A percentile compares a stretch with the other conserved stretches of the same genome.
Evolutionary conservation across 2,797 vertebrate genomes (phyloP).

Genomic region (Lithobates sylvaticus): DNA sequence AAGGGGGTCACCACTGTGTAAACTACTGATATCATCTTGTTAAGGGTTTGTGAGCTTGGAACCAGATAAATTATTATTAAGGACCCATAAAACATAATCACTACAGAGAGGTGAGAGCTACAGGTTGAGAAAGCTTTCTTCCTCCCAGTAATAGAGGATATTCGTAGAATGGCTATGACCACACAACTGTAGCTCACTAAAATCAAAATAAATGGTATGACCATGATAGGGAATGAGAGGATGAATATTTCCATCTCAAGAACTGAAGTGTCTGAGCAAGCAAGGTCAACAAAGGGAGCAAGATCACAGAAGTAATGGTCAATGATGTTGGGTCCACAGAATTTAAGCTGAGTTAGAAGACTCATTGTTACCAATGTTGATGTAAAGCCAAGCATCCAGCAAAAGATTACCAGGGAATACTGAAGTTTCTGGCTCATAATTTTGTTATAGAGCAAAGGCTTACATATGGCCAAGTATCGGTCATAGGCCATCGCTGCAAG

Average conservation of each 20-base stretch:
- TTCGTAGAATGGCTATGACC: neutral
- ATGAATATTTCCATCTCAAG: neutral
- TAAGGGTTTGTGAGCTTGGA: constrained; percentile 12
- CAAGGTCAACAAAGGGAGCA: constrained; percentile 18
- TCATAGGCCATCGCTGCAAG: constrained; percentile 35
- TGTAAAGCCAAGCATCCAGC: neutral
- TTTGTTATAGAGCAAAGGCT: constrained; percentile 8
- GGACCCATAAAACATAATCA: neutral
- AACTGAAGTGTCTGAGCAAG: constrained; percentile 30
- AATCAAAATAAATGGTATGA: constrained; percentile 14
- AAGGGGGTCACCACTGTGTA: constrained; percentile 61
- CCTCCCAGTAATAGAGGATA: constrained; percentile 39
- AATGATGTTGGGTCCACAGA: constrained; percentile 12
- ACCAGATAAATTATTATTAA: neutral
- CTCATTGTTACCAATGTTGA: neutral
- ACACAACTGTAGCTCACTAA: constrained; percentile 13
- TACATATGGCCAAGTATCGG: constrained; percentile 44
- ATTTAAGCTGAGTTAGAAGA: neutral
- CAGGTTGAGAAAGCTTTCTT: constrained; percentile 64
- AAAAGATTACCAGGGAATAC: neutral
- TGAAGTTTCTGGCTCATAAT: constrained; percentile 1
- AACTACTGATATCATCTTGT: constrained; percentile 39
- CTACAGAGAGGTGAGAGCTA: constrained; percentile 42
- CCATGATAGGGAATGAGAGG: constrained; percentile 9
- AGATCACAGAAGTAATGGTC: constrained; percentile 47